Evolutionary conservation across 2,888 invertebrate genomes (phyloP).

Genomic region (Oscheius myriophilus): DNA sequence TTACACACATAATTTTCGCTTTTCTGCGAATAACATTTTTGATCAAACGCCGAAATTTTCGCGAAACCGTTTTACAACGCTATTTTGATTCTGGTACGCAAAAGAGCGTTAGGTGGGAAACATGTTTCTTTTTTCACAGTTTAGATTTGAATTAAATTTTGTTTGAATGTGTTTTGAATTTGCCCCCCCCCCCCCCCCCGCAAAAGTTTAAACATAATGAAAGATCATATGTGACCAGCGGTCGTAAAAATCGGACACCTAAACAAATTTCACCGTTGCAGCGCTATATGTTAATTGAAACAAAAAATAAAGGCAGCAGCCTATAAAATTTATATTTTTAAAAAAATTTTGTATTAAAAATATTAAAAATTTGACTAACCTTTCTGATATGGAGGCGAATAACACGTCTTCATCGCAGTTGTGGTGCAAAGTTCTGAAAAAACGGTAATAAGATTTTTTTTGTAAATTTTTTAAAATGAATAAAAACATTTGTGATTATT

Average conservation of each 20-base stretch:
- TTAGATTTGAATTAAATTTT: too few species aligned
- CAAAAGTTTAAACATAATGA: neutral
- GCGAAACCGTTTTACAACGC: too few species aligned
- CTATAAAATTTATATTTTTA: neutral
- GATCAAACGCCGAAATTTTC: too few species aligned
- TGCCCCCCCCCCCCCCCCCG: too few species aligned
- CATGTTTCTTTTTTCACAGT: too few species aligned
- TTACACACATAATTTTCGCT: too few species aligned
- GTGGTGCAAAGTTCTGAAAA: conserved; percentile 34
- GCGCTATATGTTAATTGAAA: neutral
- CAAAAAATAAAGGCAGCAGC: neutral
- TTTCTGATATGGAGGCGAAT: conserved; percentile 43
- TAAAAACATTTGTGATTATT: too few species aligned
- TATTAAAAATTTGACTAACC: conserved; percentile 31
- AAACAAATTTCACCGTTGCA: neutral
- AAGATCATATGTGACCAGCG: neutral
- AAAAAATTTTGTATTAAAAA: neutral
- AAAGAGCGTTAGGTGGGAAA: too few species aligned
- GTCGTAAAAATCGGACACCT: neutral
- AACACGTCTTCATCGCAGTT: conserved; percentile 39
- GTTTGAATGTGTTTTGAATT: too few species aligned
- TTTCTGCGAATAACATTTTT: too few species aligned
- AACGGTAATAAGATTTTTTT: too few species aligned
- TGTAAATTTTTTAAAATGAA: neutral
- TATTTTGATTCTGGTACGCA: too few species aligned